Conservation (phyloP, 2,113 vertebrate species). For the Pterocles orientalis region DNA sequence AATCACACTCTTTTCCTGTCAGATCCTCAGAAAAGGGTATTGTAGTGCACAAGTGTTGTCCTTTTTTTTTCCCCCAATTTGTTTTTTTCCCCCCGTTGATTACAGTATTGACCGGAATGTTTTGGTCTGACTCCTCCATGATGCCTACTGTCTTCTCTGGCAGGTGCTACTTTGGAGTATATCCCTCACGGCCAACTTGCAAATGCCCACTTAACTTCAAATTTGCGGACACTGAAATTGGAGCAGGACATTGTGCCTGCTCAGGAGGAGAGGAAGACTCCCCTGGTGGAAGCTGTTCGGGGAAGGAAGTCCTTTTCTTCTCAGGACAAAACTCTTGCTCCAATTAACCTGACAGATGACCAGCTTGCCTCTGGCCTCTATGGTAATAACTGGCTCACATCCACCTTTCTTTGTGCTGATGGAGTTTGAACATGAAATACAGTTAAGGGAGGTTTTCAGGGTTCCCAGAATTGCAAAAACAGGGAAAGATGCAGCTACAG, state of each 20-base stretch:
- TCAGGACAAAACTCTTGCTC: constrained; percentile 69
- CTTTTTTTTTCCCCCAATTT: background rate
- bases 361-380: constrained; percentile 86
- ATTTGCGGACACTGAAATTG: background rate
- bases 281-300: constrained; percentile 28
- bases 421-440: background rate
- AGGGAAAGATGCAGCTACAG: background rate
- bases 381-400: constrained; percentile 70
- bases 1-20: background rate
- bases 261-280: constrained; percentile 57
- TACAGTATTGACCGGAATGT: background rate
- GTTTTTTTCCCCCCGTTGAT: background rate
- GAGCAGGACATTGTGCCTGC: constrained; percentile 48
- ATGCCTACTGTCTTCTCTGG: background rate
- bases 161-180: constrained; percentile 65
- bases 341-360: constrained; percentile 84
- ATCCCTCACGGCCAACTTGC: constrained; percentile 50
- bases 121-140: background rate
- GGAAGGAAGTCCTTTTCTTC: constrained; percentile 42
- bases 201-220: constrained; percentile 33
- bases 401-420: background rate
- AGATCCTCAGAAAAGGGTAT: background rate
- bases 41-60: background rate
- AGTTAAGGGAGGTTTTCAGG: background rate
- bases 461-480: background rate